phyloP scores from a whole-genome alignment of 2,113 vertebrate genomes.

The Rostratula benghalensis region DNA sequence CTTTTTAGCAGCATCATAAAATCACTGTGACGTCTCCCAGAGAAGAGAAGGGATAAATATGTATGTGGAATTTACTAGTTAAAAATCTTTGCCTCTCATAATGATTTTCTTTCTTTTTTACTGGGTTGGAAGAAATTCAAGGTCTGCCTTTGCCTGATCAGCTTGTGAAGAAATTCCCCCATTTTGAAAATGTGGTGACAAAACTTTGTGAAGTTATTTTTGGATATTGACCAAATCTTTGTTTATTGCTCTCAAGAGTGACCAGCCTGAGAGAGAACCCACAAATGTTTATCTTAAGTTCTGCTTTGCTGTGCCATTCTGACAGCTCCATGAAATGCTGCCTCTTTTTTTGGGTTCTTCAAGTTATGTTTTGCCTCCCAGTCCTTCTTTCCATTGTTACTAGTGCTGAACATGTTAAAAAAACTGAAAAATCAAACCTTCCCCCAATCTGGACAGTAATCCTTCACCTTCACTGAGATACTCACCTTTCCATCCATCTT shows the following conservation, averaged over 20 bases:
- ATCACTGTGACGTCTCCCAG: not conserved
- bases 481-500: not conserved
- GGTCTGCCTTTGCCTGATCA: not conserved
- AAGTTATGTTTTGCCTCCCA: not conserved
- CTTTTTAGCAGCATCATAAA: constrained; percentile 44
- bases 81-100: not conserved
- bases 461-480: not conserved
- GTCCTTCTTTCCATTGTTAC: not conserved
- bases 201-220: not conserved
- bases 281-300: not conserved
- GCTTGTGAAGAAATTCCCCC: not conserved
- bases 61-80: not conserved
- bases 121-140: not conserved
- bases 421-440: not conserved
- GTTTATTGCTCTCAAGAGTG: not conserved
- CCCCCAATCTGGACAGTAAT: not conserved
- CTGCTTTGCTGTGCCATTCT: not conserved
- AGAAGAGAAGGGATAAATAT: not conserved
- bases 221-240: not conserved
- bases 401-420: not conserved
- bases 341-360: not conserved
- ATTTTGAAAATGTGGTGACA: not conserved
- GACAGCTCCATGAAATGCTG: not conserved
- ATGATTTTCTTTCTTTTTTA: not conserved
- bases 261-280: not conserved